Conservation (phyloP, 2,888 invertebrate species). For the Cheilosia vernalis region DNA sequence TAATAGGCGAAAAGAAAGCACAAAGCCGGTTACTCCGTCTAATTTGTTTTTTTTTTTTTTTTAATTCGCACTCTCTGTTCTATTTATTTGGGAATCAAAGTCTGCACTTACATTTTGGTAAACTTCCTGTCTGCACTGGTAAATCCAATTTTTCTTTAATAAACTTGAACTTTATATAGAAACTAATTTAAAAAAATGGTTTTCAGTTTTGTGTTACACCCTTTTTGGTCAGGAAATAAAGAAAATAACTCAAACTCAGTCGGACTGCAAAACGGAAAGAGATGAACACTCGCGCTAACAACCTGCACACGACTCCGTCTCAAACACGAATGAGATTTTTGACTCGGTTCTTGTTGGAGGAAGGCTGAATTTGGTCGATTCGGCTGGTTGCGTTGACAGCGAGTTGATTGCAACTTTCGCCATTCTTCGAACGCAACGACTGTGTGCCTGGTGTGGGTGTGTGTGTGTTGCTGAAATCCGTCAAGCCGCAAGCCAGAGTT, state of each 20-base stretch:
- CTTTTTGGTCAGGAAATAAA: slow-evolving; percentile 49
- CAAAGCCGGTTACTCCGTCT: slow-evolving; percentile 54
- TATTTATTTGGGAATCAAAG: slow-evolving; percentile 39
- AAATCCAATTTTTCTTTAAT: slow-evolving; percentile 66
- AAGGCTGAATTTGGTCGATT: slow-evolving; percentile 43
- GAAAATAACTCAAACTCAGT: slow-evolving; percentile 57
- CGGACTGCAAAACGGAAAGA: slow-evolving; percentile 56
- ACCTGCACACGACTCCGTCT: slow-evolving; percentile 80
- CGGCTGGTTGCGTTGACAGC: slow-evolving; percentile 40
- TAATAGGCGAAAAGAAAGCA: slow-evolving; percentile 31
- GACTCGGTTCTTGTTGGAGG: slow-evolving; percentile 48
- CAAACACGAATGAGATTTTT: slow-evolving; percentile 79
- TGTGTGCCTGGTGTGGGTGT: not conserved
- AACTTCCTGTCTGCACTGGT: slow-evolving; percentile 48
- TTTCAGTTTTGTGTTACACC: slow-evolving; percentile 61
- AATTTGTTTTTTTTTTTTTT: slow-evolving; percentile 2
- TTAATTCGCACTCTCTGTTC: slow-evolving; percentile 6
- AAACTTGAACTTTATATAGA: slow-evolving; percentile 18
- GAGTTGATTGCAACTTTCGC: slow-evolving; percentile 53
- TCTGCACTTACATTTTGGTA: slow-evolving; percentile 65
- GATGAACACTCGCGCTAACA: slow-evolving; percentile 66
- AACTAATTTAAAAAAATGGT: slow-evolving; percentile 6
- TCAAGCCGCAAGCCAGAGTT: slow-evolving; percentile 59
- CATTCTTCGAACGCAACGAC: not conserved
- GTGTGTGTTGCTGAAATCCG: not conserved